Percentiles rank a stretch among this genome's conserved stretches.
These are phyloP conservation scores for Parochlus steinenii DNA, from an alignment of 2,888 invertebrate genomes.

Conservation along the genomic window DNA sequence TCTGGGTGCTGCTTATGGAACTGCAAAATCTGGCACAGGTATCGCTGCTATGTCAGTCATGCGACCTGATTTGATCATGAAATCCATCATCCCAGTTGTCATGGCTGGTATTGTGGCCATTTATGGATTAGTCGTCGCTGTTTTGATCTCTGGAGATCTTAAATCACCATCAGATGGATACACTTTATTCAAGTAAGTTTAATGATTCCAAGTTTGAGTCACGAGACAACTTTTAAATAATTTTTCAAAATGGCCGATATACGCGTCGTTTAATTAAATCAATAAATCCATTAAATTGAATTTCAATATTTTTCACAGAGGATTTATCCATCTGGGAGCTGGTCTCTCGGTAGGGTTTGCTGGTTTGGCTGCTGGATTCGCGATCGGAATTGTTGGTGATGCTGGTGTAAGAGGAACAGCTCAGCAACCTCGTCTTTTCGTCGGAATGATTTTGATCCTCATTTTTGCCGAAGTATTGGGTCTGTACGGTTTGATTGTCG, in stretches of 20 bases:
- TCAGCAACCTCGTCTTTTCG: conserved; percentile 98
- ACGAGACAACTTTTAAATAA: too few relatives aligned
- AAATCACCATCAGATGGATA: conserved; percentile 37
- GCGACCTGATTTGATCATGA: conserved; percentile 99
- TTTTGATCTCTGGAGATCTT: conserved; percentile 85
- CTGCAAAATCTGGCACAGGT: conserved; percentile 99
- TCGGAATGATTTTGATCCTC: conserved; percentile 99
- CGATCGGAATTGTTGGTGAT: conserved; percentile 98
- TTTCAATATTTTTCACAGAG: conserved; percentile 44
- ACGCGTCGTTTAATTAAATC: background rate
- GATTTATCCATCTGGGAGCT: conserved; percentile 93
- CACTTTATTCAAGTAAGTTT: conserved; percentile 75
- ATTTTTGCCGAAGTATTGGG: conserved; percentile 99
- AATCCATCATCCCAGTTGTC: conserved; percentile 99
- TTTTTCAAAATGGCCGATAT: background rate
- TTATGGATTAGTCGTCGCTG: conserved; percentile 97
- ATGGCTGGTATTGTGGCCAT: conserved; percentile 99
- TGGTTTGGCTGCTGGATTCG: conserved; percentile 96
- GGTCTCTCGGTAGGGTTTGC: conserved; percentile 95
- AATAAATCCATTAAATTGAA: background rate
- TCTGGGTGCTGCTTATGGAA: conserved; percentile 98
- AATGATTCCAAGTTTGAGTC: too few relatives aligned
- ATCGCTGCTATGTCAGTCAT: conserved; percentile 99
- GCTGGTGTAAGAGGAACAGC: conserved; percentile 98
- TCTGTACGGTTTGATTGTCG: conserved; percentile 99